Base-by-base conservation (phyloP, 2,888 invertebrate species). In the Lagria hirta region DNA sequence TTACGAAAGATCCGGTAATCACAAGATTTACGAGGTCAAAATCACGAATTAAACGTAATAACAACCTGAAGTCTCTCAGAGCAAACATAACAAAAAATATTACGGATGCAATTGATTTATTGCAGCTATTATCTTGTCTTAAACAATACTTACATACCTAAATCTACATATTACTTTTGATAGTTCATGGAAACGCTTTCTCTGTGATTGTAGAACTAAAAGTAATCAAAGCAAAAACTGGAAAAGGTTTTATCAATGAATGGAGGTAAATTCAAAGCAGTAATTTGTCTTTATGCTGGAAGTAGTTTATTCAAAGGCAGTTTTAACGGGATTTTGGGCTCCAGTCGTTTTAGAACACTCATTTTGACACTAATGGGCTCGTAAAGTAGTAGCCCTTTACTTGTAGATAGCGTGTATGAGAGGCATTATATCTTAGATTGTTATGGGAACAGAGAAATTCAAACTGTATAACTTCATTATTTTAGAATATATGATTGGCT, bases 1-100 rank as follows among this genome's bases (percentile, higher is more conserved):
- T 38, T 38, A 30, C 38, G 38, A 38, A 38, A 38, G 10, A 14
- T 30, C 30, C 30, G 35, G 35, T 35, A 35, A 35, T 36, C 36
- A 36, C 14, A 18, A 37, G 28, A 38, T 38, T 38, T 38, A 38
- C 29, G 30, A 30, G 21, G 22, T 29, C 29, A 28, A 37, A 37
- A 37, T 37, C 37, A 37, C 37, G 37, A 28, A 29, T 32, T 21
- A 20, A 28, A 30, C 22, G 30, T 23, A 38, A 30, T 38, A 29
- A 30, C 38, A 30, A 38, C 38, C 38, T 14, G 20, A 11, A 13
- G 23, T 38, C 17, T 20, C 14, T 23, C 2, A 10, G n/a, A 20
- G 20, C 15, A 37, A 37, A 22, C 17, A 38, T 30, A 38, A 27
- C 10, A 30, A 22, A 38, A 38, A 38, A 30, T 15, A 10, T 30